Base-by-base conservation (phyloP, 2,888 invertebrate genomes). In the Apeira syringaria region DNA sequence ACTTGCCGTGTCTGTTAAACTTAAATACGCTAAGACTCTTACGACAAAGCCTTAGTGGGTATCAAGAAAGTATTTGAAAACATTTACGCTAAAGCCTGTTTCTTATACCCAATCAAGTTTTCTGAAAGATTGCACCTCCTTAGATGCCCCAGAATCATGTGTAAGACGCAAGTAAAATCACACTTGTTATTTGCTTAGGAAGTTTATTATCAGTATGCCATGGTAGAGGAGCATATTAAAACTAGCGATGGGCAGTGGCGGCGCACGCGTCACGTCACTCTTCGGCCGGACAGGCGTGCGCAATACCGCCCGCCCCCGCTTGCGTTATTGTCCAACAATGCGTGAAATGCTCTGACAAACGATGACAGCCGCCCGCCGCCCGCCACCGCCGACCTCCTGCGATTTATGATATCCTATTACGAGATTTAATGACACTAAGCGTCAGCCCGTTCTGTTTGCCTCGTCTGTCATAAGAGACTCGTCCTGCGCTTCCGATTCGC, bases 271-370 rank as follows among this genome's bases (percentile, higher is more conserved):
- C 36, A 34, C 34, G 32, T 32, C 36, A 30, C 17, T 25, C 22
- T n/a, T 20, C 36, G 74, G 72, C 20, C 32, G 74, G 72, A 67
- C 70, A 71, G 65, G 62, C 65, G 73, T 65, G 68, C 69, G 69
- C 66, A 61, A 69, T 64, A 59, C 63, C 69, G 66, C 66, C 73
- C 68, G 64, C 71, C 72, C 73, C 67, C 59, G 67, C 74, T 68
- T 80, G 87, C 88, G 84, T 84, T 87, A 86, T 89, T 84, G 85
- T 83, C 87, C 88, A 85, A 87, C 89, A 86, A 88, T 80, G 89
- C 89, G 88, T 88, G 88, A 89, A 90, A 89, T 82, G 85, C 82
- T 76, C 89, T 90, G 90, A 90, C 90, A 90, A 89, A 90, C 90
- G 90, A 90, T 87, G 90, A 88, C 90, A 88, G 82, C 79, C 79